Conservation (phyloP, 2,113 vertebrate genomes). For the Anguilla rostrata region DNA sequence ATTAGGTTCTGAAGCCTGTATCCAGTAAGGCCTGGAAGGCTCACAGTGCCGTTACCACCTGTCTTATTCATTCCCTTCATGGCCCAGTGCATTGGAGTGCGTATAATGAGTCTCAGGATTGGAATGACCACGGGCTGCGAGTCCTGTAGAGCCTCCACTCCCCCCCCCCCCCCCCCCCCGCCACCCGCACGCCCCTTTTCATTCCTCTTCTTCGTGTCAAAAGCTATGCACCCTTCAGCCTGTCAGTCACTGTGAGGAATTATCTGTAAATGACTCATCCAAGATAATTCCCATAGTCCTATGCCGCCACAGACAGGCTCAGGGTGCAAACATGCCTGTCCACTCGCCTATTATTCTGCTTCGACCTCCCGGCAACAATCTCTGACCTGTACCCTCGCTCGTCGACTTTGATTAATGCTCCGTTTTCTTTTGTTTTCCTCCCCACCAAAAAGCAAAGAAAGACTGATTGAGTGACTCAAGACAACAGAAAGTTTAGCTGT, state of each 20-base stretch:
- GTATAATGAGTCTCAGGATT: background rate
- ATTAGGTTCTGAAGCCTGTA: too few species aligned
- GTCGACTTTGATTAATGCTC: background rate
- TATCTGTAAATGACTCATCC: conserved; percentile 10
- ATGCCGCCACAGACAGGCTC: background rate
- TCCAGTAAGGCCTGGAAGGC: too few species aligned
- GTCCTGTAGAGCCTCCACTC: background rate
- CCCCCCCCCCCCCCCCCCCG: too few species aligned
- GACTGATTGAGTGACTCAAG: background rate
- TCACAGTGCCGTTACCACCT: too few species aligned
- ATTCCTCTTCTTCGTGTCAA: background rate
- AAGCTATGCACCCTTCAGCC: background rate
- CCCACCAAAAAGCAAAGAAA: background rate
- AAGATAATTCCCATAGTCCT: background rate
- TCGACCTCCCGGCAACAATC: background rate
- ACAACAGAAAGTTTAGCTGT: background rate
- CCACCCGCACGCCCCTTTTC: too few species aligned
- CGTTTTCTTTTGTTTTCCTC: background rate
- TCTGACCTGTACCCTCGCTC: background rate
- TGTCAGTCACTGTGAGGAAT: background rate
- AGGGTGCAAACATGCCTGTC: background rate
- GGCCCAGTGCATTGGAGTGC: too few species aligned
- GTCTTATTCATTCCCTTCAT: too few species aligned
- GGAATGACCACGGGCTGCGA: background rate
- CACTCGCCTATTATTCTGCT: background rate